Evolutionary conservation across 2,113 vertebrate species (phyloP), one percentile per base, ranked within the genome.

Genomic region (Rhinolophus sinicus): DNA sequence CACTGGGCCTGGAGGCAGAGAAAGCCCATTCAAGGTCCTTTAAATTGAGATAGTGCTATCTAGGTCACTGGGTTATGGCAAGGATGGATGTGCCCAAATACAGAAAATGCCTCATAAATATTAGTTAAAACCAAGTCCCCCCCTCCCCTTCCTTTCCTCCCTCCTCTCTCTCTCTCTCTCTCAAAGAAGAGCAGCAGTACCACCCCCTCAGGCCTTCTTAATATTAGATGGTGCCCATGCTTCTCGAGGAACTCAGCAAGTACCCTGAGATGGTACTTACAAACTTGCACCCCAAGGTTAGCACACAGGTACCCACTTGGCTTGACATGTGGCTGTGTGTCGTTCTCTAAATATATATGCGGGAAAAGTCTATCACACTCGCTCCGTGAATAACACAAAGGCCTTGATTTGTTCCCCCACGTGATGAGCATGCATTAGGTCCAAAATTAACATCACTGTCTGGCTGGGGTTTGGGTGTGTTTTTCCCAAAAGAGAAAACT

Each of bases 321-420:
- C 56, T 76, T 88, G 73, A 67, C 64, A 38, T 89, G 94, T 64
- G 94, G 86, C 69, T 96, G 88, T 62, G 88, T 62, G 96, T 93
- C 90, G 56, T 90, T 95, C 69, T 18, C 93, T 94, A 98, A 96
- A 97, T 97, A 97, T 96, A 96, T 82, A 96, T 16, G 90, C 78
- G 44, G 30, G 97, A 94, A 96, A 96, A 96, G 94, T 97, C 96
- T 97, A 93, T 91, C 96, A 81, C 94, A 94, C 92, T 89, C 92
- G 95, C 52, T 97, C 95, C 96, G 28, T 44, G 95, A 97, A 97
- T 97, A 98, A 97, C 98, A 98, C 97, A 98, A 97, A 97, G 92
- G 95, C 94, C 92, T 97, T 98, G 97, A 98, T 98, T 97, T 97
- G 91, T 85, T 93, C 89, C 33, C 73, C 75, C 91, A 96, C 28